A percentile compares a stretch with the other conserved stretches of the same genome.
These are phyloP conservation scores for Temnopleurus reevesii DNA, from an alignment of 53 echinoderm and acorn worm genomes.

Conservation along the genomic window DNA sequence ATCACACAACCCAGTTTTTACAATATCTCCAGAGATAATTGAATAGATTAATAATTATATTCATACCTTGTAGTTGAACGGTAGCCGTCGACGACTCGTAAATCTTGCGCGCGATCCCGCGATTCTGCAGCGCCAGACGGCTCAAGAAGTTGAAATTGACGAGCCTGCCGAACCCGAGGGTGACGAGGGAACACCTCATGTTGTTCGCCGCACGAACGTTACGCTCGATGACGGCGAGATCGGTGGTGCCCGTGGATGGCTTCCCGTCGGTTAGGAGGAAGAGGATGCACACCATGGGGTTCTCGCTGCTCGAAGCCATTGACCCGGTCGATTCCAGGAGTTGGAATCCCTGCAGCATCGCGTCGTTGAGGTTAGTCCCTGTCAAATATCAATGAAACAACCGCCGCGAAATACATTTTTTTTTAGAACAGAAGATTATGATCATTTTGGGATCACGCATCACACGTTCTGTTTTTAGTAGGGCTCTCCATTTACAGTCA, in stretches of 20 bases:
- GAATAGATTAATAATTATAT: too few species aligned
- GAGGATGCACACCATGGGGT: conserved; percentile 82
- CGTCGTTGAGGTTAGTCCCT: conserved; percentile 93
- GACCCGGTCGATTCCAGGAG: conserved; percentile 74
- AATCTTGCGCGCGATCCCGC: conserved; percentile 88
- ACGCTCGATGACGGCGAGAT: conserved; percentile 64
- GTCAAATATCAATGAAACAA: conserved; percentile 12
- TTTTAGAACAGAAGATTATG: too few species aligned
- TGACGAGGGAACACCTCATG: conserved; percentile 81
- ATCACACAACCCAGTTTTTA: too few species aligned
- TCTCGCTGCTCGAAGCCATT: conserved; percentile 61
- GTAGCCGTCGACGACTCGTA: conserved; percentile 68
- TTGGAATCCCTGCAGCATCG: conserved; percentile 78
- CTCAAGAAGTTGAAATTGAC: conserved; percentile 86
- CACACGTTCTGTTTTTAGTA: too few species aligned
- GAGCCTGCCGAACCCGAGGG: conserved; percentile 77
- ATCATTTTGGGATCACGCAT: too few species aligned
- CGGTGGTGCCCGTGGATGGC: conserved; percentile 75
- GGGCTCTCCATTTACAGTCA: too few species aligned
- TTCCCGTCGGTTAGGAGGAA: conserved; percentile 94
- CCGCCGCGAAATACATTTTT: too few species aligned
- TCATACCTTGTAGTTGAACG: conserved; percentile 68
- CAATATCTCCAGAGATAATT: background rate
- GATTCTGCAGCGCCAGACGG: conserved; percentile 83
- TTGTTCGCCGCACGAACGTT: conserved; percentile 75